A percentile compares a stretch with the other conserved stretches of the same genome.
These are phyloP conservation scores for Euphydryas editha DNA, from an alignment of 2,888 invertebrate species.

Conservation along the genomic window DNA sequence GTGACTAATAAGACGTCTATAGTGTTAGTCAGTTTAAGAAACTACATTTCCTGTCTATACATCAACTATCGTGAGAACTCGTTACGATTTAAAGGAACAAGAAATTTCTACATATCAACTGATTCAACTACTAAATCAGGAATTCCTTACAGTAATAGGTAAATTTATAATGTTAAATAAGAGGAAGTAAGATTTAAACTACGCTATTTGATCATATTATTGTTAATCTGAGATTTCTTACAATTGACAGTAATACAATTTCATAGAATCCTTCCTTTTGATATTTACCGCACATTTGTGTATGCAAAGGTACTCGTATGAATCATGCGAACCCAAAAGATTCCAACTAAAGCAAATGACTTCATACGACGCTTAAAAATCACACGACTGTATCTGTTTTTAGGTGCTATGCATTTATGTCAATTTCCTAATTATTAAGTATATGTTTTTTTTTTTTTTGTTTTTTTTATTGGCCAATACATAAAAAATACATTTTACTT, in stretches of 20 bases:
- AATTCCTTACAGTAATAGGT: no score
- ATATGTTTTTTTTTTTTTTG: no score
- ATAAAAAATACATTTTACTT: no score
- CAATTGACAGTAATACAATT: constrained; percentile 9
- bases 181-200: no score
- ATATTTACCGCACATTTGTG: constrained; percentile 23
- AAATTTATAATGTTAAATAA: no score
- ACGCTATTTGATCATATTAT: not conserved
- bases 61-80: constrained; percentile 5
- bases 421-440: not conserved
- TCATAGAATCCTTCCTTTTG: constrained; percentile 20
- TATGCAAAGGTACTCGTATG: constrained; percentile 31
- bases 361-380: constrained; percentile 24
- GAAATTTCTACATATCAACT: not conserved
- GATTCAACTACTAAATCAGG: not conserved
- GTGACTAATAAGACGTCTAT: constrained; percentile 2
- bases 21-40: constrained; percentile 15
- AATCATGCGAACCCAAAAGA: constrained; percentile 37
- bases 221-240: not conserved
- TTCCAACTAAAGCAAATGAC: constrained; percentile 35
- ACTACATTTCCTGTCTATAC: constrained; percentile 4
- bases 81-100: not conserved
- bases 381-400: not conserved
- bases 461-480: no score
- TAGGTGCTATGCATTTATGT: no score